Conservation (phyloP, 2,797 vertebrate genomes). For the Sebastes dallii region DNA sequence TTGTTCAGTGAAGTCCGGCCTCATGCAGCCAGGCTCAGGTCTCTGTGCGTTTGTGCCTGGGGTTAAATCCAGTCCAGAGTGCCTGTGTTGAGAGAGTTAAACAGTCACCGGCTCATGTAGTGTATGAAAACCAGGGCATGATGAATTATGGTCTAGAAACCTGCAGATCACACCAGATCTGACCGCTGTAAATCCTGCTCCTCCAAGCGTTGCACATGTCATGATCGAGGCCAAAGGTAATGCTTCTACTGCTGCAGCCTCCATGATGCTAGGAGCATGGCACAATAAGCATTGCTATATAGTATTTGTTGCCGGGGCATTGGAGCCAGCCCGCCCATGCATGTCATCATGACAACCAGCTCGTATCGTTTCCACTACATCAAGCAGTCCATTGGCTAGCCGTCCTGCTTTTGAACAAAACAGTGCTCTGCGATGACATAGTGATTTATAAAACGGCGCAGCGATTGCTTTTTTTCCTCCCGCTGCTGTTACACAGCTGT, state of each 20-base stretch:
- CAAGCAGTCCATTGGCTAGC: conserved; percentile 68
- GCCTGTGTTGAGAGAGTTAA: conserved; percentile 40
- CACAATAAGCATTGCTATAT: conserved; percentile 14
- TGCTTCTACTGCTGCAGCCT: conserved; percentile 38
- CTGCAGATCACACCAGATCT: conserved; percentile 32
- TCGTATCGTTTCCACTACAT: conserved; percentile 70
- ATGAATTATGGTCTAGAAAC: conserved; percentile 43
- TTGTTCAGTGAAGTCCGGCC: conserved; percentile 32
- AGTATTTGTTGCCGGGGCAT: conserved; percentile 45
- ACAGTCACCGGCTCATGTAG: conserved; percentile 37
- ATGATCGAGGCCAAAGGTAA: conserved; percentile 23
- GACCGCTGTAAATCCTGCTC: conserved; percentile 16
- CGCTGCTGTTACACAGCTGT: conserved; percentile 79
- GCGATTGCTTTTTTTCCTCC: conserved; percentile 61
- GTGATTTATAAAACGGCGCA: conserved; percentile 78
- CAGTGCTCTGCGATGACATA: conserved; percentile 66
- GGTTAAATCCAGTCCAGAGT: conserved; percentile 59
- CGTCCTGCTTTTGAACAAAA: conserved; percentile 65
- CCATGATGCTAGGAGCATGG: conserved; percentile 24
- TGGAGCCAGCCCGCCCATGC: conserved; percentile 56
- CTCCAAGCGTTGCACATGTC: conserved; percentile 19
- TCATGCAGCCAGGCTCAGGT: conserved; percentile 36
- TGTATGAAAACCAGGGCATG: conserved; percentile 33
- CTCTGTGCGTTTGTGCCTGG: conserved; percentile 19
- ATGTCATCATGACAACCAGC: conserved; percentile 66